A percentile compares a stretch with the other conserved stretches of the same genome.
These are phyloP conservation scores for Heliconius nattereri DNA, from an alignment of 1,140 invertebrate species.

Conservation along the genomic window DNA sequence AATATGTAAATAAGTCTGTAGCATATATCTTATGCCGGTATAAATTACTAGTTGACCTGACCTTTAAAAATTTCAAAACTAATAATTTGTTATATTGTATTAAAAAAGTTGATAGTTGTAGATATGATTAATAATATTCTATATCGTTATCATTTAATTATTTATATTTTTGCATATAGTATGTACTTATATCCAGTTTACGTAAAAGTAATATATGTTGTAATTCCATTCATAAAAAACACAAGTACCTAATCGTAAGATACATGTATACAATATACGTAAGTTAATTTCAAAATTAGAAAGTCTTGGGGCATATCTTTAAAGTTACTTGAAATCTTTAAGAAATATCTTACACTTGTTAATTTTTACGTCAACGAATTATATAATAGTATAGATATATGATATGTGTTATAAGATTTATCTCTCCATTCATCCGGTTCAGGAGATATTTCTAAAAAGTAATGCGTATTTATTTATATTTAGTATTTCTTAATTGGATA, in stretches of 20 bases:
- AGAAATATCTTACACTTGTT: background rate
- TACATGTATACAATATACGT: background rate
- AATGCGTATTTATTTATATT: background rate
- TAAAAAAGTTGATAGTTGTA: background rate
- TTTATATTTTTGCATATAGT: background rate
- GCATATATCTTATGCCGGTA: background rate
- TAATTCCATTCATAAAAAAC: background rate
- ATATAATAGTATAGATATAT: no score
- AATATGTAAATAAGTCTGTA: background rate
- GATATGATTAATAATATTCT: background rate
- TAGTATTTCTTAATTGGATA: background rate
- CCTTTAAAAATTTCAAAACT: background rate
- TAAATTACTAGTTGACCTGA: conserved; percentile 1
- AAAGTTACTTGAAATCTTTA: background rate
- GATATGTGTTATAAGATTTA: background rate
- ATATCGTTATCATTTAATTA: background rate
- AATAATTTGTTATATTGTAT: background rate
- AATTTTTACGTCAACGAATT: background rate
- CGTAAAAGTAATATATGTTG: no score
- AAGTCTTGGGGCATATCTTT: background rate
- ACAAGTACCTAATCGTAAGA: background rate
- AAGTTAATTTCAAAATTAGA: background rate
- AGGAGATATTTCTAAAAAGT: no score
- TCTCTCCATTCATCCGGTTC: no score
- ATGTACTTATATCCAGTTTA: background rate